phyloP scores from a whole-genome alignment of 2,113 vertebrate genomes.

The Chionodraco myersi region DNA sequence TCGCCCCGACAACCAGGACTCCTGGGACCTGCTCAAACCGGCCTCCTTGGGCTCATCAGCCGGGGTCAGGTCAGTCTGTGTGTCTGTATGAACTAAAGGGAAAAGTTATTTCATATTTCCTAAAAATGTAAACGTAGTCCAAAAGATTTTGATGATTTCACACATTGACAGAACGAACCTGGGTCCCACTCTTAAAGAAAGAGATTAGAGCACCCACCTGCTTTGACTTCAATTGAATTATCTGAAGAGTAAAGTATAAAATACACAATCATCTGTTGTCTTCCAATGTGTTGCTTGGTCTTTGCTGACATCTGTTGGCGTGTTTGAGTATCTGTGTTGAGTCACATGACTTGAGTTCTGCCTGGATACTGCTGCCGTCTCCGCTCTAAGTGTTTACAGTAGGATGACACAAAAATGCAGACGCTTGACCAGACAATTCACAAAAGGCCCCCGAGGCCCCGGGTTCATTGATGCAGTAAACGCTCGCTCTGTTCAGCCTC shows the following conservation, averaged over 20 bases:
- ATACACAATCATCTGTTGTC: neutral
- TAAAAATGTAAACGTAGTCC: no score
- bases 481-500: neutral
- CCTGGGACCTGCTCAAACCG: conserved; percentile 73
- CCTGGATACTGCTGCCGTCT: conserved; percentile 67
- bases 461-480: conserved; percentile 35
- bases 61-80: conserved; percentile 66
- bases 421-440: conserved; percentile 41
- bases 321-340: neutral
- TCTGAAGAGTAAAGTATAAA: no score
- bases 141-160: no score
- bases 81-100: neutral
- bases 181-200: neutral
- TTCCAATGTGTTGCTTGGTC: conserved; percentile 5
- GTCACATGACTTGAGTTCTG: conserved; percentile 71
- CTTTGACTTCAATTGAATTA: neutral
- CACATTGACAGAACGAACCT: no score
- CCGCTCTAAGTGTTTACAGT: conserved; percentile 41
- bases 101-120: no score
- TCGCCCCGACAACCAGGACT: conserved; percentile 72
- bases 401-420: conserved; percentile 23
- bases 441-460: neutral
- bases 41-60: conserved; percentile 49
- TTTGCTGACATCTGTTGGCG: conserved; percentile 77
- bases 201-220: neutral